Evolutionary conservation across 2,113 vertebrate genomes (phyloP).

Genomic region (Lamprotornis superbus): DNA sequence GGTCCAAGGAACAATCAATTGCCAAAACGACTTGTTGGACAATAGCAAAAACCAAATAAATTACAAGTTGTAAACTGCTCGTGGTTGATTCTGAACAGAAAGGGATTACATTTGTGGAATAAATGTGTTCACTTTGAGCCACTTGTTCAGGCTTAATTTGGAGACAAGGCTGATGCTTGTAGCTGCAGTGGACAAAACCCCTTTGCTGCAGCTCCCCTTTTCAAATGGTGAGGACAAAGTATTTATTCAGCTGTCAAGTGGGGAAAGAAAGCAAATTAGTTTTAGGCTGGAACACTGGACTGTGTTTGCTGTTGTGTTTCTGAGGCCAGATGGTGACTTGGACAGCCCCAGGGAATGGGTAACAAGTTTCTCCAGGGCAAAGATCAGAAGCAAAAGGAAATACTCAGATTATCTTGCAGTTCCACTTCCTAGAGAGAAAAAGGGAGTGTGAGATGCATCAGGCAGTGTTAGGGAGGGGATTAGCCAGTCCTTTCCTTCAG

Average conservation of each 20-base stretch:
- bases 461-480: background rate
- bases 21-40: background rate
- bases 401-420: slow-evolving; percentile 5
- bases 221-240: slow-evolving; percentile 49
- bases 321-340: slow-evolving; percentile 45
- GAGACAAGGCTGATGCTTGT: slow-evolving; percentile 24
- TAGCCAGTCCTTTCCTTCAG: background rate
- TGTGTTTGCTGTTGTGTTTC: slow-evolving; percentile 16
- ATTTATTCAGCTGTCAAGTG: slow-evolving; percentile 69
- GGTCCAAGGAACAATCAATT: background rate
- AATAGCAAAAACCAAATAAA: slow-evolving; percentile 21
- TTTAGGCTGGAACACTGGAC: slow-evolving; percentile 37
- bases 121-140: background rate
- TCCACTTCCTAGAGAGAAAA: background rate
- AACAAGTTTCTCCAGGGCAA: slow-evolving; percentile 25
- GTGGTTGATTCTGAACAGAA: slow-evolving; percentile 6
- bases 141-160: slow-evolving; percentile 43
- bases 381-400: slow-evolving; percentile 53
- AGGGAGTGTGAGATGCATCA: background rate
- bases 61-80: background rate
- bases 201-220: background rate
- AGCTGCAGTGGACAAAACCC: slow-evolving; percentile 21
- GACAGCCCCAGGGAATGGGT: background rate
- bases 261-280: slow-evolving; percentile 64
- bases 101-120: slow-evolving; percentile 32